Evolutionary conservation across 2,797 vertebrate genomes (phyloP).

Genomic region (Enteromius viviparus): DNA sequence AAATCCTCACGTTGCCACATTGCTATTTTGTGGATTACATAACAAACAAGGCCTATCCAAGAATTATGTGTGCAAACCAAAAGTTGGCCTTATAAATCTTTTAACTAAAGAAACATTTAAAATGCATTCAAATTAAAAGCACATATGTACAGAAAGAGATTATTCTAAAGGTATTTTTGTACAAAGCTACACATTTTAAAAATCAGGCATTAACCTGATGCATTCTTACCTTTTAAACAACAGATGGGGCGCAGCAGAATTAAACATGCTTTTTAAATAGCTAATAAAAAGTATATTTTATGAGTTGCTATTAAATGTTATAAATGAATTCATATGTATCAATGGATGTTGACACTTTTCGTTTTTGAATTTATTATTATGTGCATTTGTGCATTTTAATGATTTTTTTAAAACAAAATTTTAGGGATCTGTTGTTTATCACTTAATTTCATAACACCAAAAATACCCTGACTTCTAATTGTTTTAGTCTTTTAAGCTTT

Average conservation of each 20-base stretch:
- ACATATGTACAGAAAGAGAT: neutral
- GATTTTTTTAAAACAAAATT: neutral
- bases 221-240: neutral
- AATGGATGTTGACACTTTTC: too few relatives aligned
- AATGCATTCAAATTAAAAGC: neutral
- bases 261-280: neutral
- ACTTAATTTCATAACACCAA: neutral
- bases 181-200: neutral
- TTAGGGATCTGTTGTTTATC: neutral
- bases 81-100: conserved; percentile 4
- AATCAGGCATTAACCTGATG: neutral
- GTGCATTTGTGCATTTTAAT: neutral
- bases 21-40: conserved; percentile 17
- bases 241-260: neutral
- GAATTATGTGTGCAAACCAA: conserved; percentile 13
- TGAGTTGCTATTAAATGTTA: too few relatives aligned
- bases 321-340: neutral
- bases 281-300: neutral
- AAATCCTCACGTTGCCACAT: neutral
- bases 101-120: neutral
- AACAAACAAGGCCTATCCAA: conserved; percentile 17
- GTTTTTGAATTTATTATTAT: too few relatives aligned
- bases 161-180: neutral
- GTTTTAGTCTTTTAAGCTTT: neutral
- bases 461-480: neutral